Evolutionary conservation across 2,888 invertebrate species (phyloP), one percentile per base, ranked within the genome.

Genomic region (Panzeria rudis): DNA sequence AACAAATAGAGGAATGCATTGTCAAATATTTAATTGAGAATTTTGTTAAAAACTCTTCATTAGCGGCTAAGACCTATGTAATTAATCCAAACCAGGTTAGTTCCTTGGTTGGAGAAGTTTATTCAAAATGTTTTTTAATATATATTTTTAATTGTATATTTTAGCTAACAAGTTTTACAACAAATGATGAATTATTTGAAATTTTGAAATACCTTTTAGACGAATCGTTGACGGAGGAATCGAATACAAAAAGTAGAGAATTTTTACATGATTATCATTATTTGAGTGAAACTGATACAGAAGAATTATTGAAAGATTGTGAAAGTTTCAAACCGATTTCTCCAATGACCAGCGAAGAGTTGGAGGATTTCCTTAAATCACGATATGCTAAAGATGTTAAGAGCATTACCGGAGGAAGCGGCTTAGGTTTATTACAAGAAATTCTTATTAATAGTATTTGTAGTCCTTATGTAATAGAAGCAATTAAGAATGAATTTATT

Each of bases 81-180:
- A 92, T 96, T 38, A 96, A 96, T 93, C 96, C 96, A 41, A 96
- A 95, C 92, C 95, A 95, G 92, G 94, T 95, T 73, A 84, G 61
- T 47, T 62, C 23, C 0, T 20, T 47, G 5, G 2, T 2, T 50
- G 17, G 5, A 44, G 13, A 2, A 11, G 6, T 29, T 56, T 3
- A 54, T 25, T 11, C 7, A 13, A 25, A 2, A n/a, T 23, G 3
- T 52, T 47, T 47, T 59, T 1, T 11, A 25, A 44, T 41, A 44
- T 11, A 1, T 23, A 32, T 59, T 5, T 0, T 23, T n/a, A 8
- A 20, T 41, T 61, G 32, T n/a, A 15, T 20, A 35, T 78, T 64
- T 15, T 35, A 88, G 86, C 47, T 87, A n/a, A 64, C 83, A 59
- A 17, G 80, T 29, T 76, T 88, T 78, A 54, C 86, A 68, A 73